phyloP scores from a whole-genome alignment of 2,113 vertebrate genomes.

The Pionites leucogaster region DNA sequence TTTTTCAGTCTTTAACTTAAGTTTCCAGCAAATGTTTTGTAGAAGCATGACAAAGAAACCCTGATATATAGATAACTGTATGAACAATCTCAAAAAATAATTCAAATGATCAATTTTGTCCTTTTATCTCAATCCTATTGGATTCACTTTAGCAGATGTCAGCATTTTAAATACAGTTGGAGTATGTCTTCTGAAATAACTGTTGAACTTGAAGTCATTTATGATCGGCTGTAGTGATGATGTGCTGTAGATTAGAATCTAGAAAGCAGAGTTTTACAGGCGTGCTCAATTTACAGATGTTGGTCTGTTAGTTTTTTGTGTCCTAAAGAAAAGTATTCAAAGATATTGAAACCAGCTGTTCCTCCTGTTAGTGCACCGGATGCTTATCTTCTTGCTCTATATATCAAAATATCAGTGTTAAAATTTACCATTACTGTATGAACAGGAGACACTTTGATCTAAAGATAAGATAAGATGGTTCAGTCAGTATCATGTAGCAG shows the following conservation, averaged over 20 bases:
- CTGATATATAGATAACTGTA: neutral
- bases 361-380: neutral
- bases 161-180: neutral
- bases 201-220: neutral
- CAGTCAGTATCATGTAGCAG: neutral
- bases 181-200: neutral
- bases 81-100: neutral
- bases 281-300: neutral
- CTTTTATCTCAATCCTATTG: neutral
- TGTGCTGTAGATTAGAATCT: neutral
- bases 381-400: neutral
- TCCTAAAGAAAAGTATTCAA: neutral
- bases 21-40: neutral
- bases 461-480: neutral
- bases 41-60: neutral
- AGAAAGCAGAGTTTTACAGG: neutral
- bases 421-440: neutral
- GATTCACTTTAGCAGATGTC: neutral
- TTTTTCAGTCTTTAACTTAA: neutral
- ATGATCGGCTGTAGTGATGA: neutral
- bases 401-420: slow-evolving; percentile 13
- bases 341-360: slow-evolving; percentile 21
- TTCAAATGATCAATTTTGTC: neutral
- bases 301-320: neutral
- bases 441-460: neutral